Base-by-base conservation (phyloP, 2,888 invertebrate species). In the Caenorhabditis doughertyi region DNA sequence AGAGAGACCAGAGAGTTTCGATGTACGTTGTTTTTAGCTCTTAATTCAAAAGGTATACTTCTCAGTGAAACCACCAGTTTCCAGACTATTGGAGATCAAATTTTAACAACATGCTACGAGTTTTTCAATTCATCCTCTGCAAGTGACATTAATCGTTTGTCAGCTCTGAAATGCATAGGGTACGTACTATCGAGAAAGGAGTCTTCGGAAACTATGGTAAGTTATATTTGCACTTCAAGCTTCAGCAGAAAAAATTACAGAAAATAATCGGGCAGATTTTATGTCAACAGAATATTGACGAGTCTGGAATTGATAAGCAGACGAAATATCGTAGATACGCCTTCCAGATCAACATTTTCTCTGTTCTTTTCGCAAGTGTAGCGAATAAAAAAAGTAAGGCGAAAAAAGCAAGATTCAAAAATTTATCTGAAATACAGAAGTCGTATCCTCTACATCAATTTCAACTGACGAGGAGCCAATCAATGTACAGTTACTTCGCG, bases 121-220 rank as follows among this genome's bases (percentile, higher is more conserved):
- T 79, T 74, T 35, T 87, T 85, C 64, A 84, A 79, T 47, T 53
- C 81, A 16, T n/a, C 32, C 5, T 47, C 23, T 16, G 58, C 42
- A 5, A 2, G 23, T 8, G 76, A 76, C n/a, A 8, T 29, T n/a
- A 60, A 76, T 16, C 79, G 88, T 47, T 53, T 88, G 23, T 62
- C 60, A 9, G 86, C 88, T 5, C 77, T 88, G n/a, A 85, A 85
- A 58, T 86, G 85, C 32, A 87, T 88, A 21, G 88, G 88, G 53
- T 81, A 81, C 56, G 83, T 86, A 7, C 71, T 88, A 25, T 84
- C 86, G 11, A 62, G 53, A 9, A 62, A 62, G 27, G 71, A 62
- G 18, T 74, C 84, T n/a, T 47, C 64, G 3, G 73, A 79, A 1
- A 82, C 85, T 39, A 87, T 86, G 85, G 87, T 85, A 44, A 2